phyloP scores from a whole-genome alignment of 2,888 invertebrate genomes.

The Pyrrhosoma nymphula region DNA sequence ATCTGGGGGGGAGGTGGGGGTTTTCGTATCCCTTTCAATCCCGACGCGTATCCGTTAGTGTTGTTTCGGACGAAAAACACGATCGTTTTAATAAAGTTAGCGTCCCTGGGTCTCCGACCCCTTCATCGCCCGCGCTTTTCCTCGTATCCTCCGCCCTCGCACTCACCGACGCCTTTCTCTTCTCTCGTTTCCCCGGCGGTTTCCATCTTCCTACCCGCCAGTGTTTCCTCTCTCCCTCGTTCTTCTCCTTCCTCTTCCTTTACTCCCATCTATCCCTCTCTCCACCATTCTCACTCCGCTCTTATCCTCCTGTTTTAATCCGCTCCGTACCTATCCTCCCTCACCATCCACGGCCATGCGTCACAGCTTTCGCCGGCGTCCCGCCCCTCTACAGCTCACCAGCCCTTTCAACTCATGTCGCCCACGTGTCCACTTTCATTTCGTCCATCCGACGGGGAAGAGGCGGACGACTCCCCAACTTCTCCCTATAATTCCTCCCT shows the following conservation, averaged over 20 bases:
- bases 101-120: not conserved
- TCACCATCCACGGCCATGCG: not conserved
- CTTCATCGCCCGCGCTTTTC: not conserved
- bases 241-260: not conserved
- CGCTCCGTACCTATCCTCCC: not conserved
- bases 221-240: not conserved
- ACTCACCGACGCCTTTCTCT: not conserved
- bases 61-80: not conserved
- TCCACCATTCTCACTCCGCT: not conserved
- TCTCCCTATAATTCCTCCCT: not conserved
- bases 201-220: not conserved
- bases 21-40: not conserved
- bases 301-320: not conserved
- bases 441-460: not conserved
- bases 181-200: not conserved
- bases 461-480: not conserved
- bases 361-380: not conserved
- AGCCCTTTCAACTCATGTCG: conserved; percentile 14
- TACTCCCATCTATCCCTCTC: not conserved
- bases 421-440: conserved; percentile 40
- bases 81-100: conserved; percentile 22
- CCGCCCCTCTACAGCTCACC: not conserved
- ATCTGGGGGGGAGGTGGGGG: not conserved
- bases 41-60: not conserved
- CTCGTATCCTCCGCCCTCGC: not conserved